These are phyloP conservation scores for Muschampia plurimacula DNA, from an alignment of 2,888 invertebrate species.

Conservation along the genomic window DNA sequence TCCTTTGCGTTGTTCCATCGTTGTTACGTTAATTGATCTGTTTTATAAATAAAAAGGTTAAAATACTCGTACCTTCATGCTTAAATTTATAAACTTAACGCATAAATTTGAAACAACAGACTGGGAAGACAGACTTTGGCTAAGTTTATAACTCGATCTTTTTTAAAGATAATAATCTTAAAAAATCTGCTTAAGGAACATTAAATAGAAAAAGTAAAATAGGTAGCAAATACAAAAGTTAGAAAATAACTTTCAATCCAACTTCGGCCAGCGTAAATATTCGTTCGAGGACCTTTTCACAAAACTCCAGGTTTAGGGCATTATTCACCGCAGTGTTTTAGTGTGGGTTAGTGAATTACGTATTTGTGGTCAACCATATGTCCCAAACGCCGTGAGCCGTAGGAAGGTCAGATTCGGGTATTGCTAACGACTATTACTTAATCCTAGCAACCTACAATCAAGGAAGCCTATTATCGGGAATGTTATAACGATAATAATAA, in stretches of 20 bases:
- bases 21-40: too few species aligned
- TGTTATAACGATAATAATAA: neutral
- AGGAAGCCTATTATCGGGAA: neutral
- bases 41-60: too few species aligned
- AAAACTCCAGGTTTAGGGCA: neutral
- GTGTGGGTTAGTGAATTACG: constrained; percentile 11
- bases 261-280: neutral
- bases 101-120: too few species aligned
- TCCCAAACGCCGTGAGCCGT: neutral
- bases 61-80: neutral
- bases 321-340: constrained; percentile 6
- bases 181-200: neutral
- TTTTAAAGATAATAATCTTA: neutral
- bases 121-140: too few species aligned
- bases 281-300: neutral
- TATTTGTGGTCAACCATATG: constrained; percentile 10
- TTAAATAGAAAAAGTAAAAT: neutral
- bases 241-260: neutral
- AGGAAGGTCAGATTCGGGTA: neutral
- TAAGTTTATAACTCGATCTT: neutral
- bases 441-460: neutral
- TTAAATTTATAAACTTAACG: neutral
- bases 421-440: neutral
- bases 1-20: too few species aligned
- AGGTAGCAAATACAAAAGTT: neutral